Percentiles rank a stretch among this genome's conserved stretches.
phyloP scores from a whole-genome alignment of 2,888 invertebrate species.

The Cinara cedri region DNA sequence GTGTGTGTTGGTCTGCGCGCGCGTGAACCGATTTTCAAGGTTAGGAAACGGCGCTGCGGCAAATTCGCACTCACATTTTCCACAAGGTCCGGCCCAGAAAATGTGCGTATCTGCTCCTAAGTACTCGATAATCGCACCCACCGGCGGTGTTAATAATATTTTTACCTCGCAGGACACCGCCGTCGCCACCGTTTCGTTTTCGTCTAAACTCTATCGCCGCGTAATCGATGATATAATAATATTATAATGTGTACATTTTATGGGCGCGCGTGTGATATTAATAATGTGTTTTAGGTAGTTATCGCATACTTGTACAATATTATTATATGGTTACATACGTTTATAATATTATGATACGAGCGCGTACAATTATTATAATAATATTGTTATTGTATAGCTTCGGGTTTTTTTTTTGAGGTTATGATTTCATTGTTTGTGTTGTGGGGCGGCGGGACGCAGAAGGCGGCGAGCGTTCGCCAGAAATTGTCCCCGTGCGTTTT shows the following conservation, averaged over 20 bases:
- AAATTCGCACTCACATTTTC: constrained; percentile 18
- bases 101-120: neutral
- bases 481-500: neutral
- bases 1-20: neutral
- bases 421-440: constrained; percentile 31
- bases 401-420: constrained; percentile 41
- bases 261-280: neutral
- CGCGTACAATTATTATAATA: neutral
- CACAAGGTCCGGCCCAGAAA: constrained; percentile 10
- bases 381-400: neutral
- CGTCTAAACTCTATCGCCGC: neutral
- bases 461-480: neutral
- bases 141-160: neutral
- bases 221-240: neutral
- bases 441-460: neutral
- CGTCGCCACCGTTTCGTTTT: neutral
- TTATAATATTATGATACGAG: neutral
- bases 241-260: too few relatives aligned
- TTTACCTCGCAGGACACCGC: neutral
- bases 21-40: constrained; percentile 47
- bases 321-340: neutral
- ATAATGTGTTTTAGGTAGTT: neutral
- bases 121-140: neutral
- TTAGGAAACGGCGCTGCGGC: constrained; percentile 41
- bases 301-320: neutral